phyloP scores from a whole-genome alignment of 2,888 invertebrate species.

The Glomeris marginata region DNA sequence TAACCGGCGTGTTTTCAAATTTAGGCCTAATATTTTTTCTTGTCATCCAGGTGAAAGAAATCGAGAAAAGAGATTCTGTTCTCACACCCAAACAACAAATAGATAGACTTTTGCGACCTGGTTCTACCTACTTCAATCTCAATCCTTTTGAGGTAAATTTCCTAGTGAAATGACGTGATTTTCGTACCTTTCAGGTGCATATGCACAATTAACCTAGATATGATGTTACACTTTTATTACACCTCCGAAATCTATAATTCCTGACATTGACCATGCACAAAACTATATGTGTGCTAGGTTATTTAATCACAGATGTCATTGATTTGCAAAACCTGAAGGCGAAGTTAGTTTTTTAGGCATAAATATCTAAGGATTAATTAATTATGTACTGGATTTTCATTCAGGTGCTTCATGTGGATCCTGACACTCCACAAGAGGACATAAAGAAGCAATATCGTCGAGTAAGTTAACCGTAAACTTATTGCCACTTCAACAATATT shows the following conservation, averaged over 20 bases:
- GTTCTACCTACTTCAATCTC: constrained; percentile 96
- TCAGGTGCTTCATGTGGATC: constrained; percentile 76
- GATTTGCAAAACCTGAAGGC: no score
- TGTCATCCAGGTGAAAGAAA: constrained; percentile 76
- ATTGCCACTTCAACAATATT: no score
- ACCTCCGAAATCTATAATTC: no score
- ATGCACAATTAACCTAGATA: no score
- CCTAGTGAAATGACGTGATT: background rate
- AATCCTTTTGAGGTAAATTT: constrained; percentile 53
- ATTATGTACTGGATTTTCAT: background rate
- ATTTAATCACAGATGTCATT: no score
- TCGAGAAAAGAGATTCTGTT: constrained; percentile 92
- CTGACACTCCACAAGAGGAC: constrained; percentile 73
- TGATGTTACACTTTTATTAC: background rate
- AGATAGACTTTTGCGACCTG: constrained; percentile 83
- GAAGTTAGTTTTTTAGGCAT: no score
- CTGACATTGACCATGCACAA: no score
- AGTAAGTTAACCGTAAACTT: constrained; percentile 29
- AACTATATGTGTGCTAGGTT: no score
- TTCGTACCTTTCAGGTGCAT: no score
- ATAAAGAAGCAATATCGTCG: constrained; percentile 92
- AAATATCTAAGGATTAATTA: no score
- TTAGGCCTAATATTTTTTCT: background rate
- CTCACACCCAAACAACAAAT: constrained; percentile 95
- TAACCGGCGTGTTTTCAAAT: background rate